Evolutionary conservation across 2,113 vertebrate genomes (phyloP).

Genomic region (Lutjanus erythropterus): DNA sequence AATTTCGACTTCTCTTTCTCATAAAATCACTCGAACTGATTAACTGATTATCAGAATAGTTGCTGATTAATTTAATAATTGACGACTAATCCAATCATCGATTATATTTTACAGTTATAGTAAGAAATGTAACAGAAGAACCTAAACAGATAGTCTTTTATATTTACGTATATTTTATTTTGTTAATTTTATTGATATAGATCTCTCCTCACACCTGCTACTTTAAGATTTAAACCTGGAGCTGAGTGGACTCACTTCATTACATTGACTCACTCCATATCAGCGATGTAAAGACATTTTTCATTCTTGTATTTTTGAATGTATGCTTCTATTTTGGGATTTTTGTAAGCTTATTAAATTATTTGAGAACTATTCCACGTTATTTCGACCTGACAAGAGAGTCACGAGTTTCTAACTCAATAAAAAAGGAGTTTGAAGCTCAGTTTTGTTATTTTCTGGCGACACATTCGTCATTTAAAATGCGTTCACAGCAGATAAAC

Average conservation of each 20-base stretch:
- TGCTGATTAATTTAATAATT: too few species aligned
- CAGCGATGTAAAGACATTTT: background rate
- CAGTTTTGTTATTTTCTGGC: background rate
- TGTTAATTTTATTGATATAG: background rate
- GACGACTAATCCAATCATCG: too few species aligned
- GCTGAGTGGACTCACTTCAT: too few species aligned
- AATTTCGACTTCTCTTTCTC: too few species aligned
- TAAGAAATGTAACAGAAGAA: too few species aligned
- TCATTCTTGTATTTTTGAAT: background rate
- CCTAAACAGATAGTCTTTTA: background rate
- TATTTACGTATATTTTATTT: background rate
- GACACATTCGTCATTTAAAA: background rate
- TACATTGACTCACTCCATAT: background rate
- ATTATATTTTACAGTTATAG: too few species aligned
- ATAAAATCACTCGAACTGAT: too few species aligned
- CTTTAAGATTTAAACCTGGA: background rate
- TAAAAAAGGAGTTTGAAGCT: background rate
- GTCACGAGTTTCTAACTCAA: background rate
- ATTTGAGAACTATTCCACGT: too few species aligned
- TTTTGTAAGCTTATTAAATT: background rate
- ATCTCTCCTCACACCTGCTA: background rate
- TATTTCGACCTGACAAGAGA: background rate
- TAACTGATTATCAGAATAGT: too few species aligned
- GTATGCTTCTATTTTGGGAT: background rate
- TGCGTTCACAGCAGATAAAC: background rate